A percentile compares a stretch with the other conserved stretches of the same genome.
phyloP scores from a whole-genome alignment of 2,113 vertebrate species.

The Pseudorasbora parva region DNA sequence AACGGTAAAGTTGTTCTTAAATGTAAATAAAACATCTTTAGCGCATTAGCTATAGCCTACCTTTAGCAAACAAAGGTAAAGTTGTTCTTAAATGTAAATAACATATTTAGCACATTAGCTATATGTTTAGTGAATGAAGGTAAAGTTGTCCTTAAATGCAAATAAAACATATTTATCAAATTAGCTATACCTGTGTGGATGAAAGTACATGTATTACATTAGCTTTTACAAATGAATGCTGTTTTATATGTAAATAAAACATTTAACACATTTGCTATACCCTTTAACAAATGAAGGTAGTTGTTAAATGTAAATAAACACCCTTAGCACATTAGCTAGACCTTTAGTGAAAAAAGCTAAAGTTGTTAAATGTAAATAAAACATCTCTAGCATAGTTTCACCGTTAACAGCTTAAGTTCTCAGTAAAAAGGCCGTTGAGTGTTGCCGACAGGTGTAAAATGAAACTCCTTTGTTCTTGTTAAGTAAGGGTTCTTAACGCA shows the following conservation, averaged over 20 bases:
- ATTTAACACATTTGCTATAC: not conserved
- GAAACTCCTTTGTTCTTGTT: conserved; percentile 32
- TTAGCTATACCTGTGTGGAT: not conserved
- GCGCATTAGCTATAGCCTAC: too few species aligned
- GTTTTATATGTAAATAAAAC: not conserved
- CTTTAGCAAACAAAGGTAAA: not conserved
- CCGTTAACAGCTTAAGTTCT: not conserved
- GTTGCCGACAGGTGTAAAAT: conserved; percentile 29
- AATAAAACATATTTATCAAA: too few species aligned
- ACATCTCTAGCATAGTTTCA: not conserved
- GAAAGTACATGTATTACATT: not conserved
- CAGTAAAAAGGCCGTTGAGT: not conserved
- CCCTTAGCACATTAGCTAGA: not conserved
- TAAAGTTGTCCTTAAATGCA: not conserved
- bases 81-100: not conserved
- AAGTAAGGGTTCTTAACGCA: conserved; percentile 41
- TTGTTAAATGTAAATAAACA: not conserved
- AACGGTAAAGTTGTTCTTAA: not conserved
- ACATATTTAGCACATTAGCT: not conserved
- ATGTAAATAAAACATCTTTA: not conserved
- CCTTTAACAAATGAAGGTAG: not conserved
- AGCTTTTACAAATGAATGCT: not conserved
- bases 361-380: not conserved
- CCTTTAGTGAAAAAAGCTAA: not conserved
- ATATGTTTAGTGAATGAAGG: not conserved